Conservation (phyloP, 2,797 vertebrate genomes). For the Octomys mimax region DNA sequence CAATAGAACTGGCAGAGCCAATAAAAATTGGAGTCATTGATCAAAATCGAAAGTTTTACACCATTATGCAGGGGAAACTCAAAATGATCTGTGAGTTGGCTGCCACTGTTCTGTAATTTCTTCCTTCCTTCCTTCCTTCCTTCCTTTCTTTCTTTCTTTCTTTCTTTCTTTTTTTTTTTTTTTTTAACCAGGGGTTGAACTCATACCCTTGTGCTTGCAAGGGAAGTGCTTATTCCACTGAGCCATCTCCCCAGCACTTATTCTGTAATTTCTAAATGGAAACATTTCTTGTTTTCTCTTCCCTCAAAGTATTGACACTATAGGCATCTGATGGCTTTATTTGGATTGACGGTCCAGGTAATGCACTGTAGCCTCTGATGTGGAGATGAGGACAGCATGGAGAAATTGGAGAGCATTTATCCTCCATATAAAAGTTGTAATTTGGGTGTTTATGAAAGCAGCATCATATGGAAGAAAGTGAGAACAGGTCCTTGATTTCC, state of each 20-base stretch:
- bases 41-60: neutral
- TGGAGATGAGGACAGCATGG: neutral
- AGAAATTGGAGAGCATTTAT: neutral
- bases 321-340: neutral
- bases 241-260: too few relatives aligned
- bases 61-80: neutral
- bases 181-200: too few relatives aligned
- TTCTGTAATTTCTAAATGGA: neutral
- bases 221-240: too few relatives aligned
- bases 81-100: neutral
- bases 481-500: neutral
- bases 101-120: neutral
- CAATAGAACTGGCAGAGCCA: neutral
- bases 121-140: neutral
- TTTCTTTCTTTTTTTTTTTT: too few relatives aligned
- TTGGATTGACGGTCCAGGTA: neutral
- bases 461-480: fast-evolving
- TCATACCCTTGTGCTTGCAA: too few relatives aligned
- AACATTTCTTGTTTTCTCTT: neutral
- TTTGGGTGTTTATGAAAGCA: neutral
- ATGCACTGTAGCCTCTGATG: neutral
- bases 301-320: neutral
- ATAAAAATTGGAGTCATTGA: neutral
- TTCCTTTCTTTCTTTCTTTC: too few relatives aligned
- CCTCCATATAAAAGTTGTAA: neutral